These are phyloP conservation scores for Hipposideros larvatus DNA, from an alignment of 2,797 vertebrate genomes.

Conservation along the genomic window DNA sequence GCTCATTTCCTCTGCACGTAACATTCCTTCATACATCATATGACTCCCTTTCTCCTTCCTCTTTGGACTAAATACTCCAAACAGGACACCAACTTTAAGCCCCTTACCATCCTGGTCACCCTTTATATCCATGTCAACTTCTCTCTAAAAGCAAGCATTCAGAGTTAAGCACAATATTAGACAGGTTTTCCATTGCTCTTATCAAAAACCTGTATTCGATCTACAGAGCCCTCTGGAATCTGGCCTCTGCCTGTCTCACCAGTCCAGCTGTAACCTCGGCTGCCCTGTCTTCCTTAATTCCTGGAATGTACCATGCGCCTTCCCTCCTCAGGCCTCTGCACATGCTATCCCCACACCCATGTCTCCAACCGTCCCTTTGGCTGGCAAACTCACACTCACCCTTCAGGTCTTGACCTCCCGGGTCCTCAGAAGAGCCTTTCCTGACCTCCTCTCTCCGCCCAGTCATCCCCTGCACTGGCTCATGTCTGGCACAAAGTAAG, in stretches of 20 bases:
- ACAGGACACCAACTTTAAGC: neutral
- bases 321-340: neutral
- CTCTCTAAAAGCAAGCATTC: constrained; percentile 15
- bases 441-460: neutral
- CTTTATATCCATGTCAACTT: neutral
- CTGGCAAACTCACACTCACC: neutral
- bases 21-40: neutral
- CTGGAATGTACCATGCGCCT: neutral
- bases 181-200: neutral
- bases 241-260: neutral
- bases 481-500: neutral
- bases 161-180: neutral
- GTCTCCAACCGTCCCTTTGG: neutral
- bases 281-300: neutral
- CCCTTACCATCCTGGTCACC: neutral
- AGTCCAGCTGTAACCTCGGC: neutral
- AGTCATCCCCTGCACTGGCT: neutral
- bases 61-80: neutral
- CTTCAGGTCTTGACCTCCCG: neutral
- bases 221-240: neutral
- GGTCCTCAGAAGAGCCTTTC: neutral
- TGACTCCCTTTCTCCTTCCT: neutral
- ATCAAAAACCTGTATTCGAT: neutral
- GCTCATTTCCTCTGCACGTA: fast-evolving
- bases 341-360: neutral